Percentiles rank a stretch among this genome's conserved stretches.
Evolutionary conservation across 2,888 invertebrate species (phyloP).

Genomic region (Metacarcinus magister): DNA sequence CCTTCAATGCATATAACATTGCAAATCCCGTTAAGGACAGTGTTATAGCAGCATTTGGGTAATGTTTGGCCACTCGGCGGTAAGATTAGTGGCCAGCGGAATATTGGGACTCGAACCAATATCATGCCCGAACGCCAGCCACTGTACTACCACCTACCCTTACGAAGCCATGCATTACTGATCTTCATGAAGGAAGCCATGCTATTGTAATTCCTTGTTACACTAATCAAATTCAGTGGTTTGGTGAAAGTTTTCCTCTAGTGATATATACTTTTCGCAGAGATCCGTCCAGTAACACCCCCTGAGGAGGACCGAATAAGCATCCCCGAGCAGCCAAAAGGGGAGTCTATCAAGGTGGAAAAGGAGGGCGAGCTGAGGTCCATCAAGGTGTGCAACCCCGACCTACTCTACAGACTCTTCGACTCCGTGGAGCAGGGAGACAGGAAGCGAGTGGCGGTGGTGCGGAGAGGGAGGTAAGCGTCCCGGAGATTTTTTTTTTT

Average conservation of each 20-base stretch:
- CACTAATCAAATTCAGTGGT: not conserved
- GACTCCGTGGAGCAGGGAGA: slow-evolving; percentile 84
- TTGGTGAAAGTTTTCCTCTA: not conserved
- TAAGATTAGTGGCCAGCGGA: too few relatives aligned
- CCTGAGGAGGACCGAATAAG: slow-evolving; percentile 69
- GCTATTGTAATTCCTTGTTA: not conserved
- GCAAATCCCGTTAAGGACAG: too few relatives aligned
- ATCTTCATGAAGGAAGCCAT: not conserved
- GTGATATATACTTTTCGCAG: slow-evolving; percentile 66
- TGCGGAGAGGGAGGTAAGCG: slow-evolving; percentile 84
- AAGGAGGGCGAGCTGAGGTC: slow-evolving; percentile 68
- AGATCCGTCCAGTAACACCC: slow-evolving; percentile 82
- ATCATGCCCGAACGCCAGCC: too few relatives aligned
- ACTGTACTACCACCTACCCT: too few relatives aligned
- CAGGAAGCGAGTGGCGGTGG: slow-evolving; percentile 83
- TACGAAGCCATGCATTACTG: not conserved
- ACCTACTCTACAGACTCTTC: slow-evolving; percentile 86
- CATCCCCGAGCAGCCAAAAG: not conserved
- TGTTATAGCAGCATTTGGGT: too few relatives aligned
- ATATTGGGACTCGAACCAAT: too few relatives aligned
- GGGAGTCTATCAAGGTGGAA: not conserved
- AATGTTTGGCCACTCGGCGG: too few relatives aligned
- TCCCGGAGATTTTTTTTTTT: not conserved
- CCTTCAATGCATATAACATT: too few relatives aligned
- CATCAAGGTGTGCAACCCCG: slow-evolving; percentile 85